These are phyloP conservation scores for Neodiprion pinetum DNA, from an alignment of 1,140 invertebrate genomes.

Conservation along the genomic window DNA sequence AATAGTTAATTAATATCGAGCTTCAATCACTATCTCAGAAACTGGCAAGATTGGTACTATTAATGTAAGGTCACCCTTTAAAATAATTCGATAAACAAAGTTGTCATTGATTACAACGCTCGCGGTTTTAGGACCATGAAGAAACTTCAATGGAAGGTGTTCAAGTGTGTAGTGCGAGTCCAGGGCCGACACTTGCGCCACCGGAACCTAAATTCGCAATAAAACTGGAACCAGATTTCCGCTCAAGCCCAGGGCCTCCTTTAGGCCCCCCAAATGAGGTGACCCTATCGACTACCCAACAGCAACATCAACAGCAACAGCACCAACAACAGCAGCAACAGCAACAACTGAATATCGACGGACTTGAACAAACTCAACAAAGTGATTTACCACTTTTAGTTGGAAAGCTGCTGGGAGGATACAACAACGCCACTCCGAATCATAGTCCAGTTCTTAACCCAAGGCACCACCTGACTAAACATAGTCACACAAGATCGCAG, in stretches of 20 bases:
- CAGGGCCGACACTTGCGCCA: slow-evolving; percentile 33
- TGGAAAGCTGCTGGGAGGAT: slow-evolving; percentile 70
- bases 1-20: too few relatives aligned
- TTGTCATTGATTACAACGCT: not conserved
- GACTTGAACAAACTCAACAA: slow-evolving; percentile 52
- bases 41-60: too few relatives aligned
- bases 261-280: slow-evolving; percentile 50
- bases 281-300: slow-evolving; percentile 48
- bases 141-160: slow-evolving; percentile 64
- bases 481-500: slow-evolving; percentile 59
- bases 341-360: slow-evolving; percentile 44
- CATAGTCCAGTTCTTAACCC: slow-evolving; percentile 72
- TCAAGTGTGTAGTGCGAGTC: slow-evolving; percentile 57
- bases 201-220: slow-evolving; percentile 57
- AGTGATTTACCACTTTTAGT: slow-evolving; percentile 67
- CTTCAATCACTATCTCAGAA: too few relatives aligned
- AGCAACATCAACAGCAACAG: slow-evolving; percentile 45
- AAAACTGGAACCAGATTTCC: slow-evolving; percentile 57
- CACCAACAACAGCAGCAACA: slow-evolving; percentile 44
- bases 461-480: slow-evolving; percentile 63
- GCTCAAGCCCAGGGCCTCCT: slow-evolving; percentile 52
- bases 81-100: too few relatives aligned
- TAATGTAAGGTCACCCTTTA: too few relatives aligned
- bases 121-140: slow-evolving; percentile 51
- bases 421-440: slow-evolving; percentile 68